These are phyloP conservation scores for Loripinus fragilis DNA, from an alignment of 2,888 invertebrate genomes.

Conservation along the genomic window DNA sequence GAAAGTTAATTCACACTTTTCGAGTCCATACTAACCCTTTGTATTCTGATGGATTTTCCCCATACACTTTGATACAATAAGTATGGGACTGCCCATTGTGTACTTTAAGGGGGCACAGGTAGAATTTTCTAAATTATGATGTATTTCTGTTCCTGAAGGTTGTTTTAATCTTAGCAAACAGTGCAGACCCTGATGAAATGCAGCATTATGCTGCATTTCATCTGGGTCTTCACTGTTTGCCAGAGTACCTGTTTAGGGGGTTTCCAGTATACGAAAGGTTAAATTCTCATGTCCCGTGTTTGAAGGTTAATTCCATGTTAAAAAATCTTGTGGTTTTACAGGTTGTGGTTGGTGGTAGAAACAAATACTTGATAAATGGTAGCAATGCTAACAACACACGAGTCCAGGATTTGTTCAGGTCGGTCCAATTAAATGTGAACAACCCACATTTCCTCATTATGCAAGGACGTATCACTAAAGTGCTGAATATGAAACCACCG, in stretches of 20 bases:
- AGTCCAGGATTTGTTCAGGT: slow-evolving; percentile 97
- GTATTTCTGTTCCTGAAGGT: too few relatives aligned
- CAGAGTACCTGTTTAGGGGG: too few relatives aligned
- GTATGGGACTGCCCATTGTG: too few relatives aligned
- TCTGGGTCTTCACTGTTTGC: background rate
- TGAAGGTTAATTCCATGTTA: too few relatives aligned
- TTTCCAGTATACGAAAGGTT: background rate
- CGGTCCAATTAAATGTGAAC: slow-evolving; percentile 98
- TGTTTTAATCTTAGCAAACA: background rate
- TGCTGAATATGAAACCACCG: slow-evolving; percentile 98
- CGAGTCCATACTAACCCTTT: too few relatives aligned
- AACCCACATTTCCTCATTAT: slow-evolving; percentile 99
- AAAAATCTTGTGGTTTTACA: slow-evolving; percentile 81
- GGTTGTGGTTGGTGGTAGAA: slow-evolving; percentile 90
- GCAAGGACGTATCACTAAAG: slow-evolving; percentile 99
- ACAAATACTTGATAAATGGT: slow-evolving; percentile 97
- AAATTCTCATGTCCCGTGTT: too few relatives aligned
- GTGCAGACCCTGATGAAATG: background rate
- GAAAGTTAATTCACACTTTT: too few relatives aligned
- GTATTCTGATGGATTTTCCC: too few relatives aligned
- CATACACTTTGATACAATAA: too few relatives aligned
- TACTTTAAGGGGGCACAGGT: too few relatives aligned
- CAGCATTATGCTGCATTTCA: background rate
- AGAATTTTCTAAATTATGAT: too few relatives aligned
- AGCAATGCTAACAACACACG: slow-evolving; percentile 94